phyloP scores from a whole-genome alignment of 2,797 vertebrate genomes.

The Nyctalus aviator region DNA sequence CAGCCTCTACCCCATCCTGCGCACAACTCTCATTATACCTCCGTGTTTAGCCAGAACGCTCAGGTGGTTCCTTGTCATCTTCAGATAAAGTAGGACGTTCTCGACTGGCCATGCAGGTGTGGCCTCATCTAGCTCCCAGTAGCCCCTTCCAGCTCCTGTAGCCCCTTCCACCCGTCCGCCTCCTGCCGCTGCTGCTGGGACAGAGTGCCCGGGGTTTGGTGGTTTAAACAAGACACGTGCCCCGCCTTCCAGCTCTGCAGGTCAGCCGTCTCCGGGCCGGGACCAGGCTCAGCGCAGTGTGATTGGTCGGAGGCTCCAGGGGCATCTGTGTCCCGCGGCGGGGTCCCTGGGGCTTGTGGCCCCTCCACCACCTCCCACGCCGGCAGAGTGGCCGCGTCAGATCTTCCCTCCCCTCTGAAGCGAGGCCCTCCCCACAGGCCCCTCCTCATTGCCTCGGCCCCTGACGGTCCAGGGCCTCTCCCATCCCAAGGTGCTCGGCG shows the following conservation, averaged over 20 bases:
- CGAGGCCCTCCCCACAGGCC: not conserved
- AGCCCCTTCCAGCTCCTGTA: not conserved
- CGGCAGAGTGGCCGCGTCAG: not conserved
- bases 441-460: not conserved
- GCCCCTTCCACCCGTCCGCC: not conserved
- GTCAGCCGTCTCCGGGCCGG: not conserved
- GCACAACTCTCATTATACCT: no score
- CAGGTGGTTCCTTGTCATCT: not conserved
- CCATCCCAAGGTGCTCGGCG: not conserved
- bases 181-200: not conserved
- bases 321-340: not conserved
- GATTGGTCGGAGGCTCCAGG: not conserved
- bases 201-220: not conserved
- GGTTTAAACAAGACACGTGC: not conserved
- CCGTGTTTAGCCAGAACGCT: not conserved
- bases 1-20: not conserved
- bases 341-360: not conserved
- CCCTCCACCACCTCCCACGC: not conserved
- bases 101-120: not conserved
- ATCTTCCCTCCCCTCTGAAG: not conserved
- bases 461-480: not conserved
- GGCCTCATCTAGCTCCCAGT: not conserved
- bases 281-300: not conserved
- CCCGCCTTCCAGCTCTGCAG: not conserved
- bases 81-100: slow-evolving; percentile 36